Evolutionary conservation across 2,888 invertebrate species (phyloP), one percentile per base, ranked within the genome.

Genomic region (Pachymerium ferrugineum): DNA sequence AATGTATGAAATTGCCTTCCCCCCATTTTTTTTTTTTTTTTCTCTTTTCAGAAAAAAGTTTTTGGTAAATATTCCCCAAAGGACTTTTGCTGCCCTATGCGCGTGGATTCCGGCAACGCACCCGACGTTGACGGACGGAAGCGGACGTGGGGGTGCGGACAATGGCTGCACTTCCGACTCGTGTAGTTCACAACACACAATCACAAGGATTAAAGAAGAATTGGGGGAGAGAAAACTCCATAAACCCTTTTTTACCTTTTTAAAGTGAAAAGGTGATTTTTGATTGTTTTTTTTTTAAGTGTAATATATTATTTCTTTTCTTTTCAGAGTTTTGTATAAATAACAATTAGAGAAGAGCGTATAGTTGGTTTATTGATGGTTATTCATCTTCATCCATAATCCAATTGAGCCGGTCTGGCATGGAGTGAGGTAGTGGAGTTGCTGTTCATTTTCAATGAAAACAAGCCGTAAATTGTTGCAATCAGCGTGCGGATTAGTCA

Each of bases 401-500:
- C 70, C 35, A 70, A 70, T 70, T 30, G 16, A 70, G 70, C 31
- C 6, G 62, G 6, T 8, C 12, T 70, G 70, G 31, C 31, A 33
- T 70, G n/a, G 70, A 35, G 35, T 29, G 19, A 67, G 68, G 29
- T 29, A 29, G 29, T 68, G 25, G 68, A 68, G 68, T 68, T 28
- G 68, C 19, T 70, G 70, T 70, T 70, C 70, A 30, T 70, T 70
- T 70, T 35, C 70, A 70, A 33, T 70, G 70, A 70, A 70, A 70
- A 70, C 70, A 70, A 70, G 70, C 35, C 35, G 35, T 70, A 70
- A 70, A 70, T 70, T 70, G 70, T 70, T 70, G 31, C 70, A 70
- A 70, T 70, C 70, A 70, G 31, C 70, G 29, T 8, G 31, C 31
- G 70, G 70, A 70, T 70, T 70, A 70, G 70, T 70, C 70, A 70